Conservation (phyloP, 1,140 invertebrate species). For the Polypedilum vanderplanki region DNA sequence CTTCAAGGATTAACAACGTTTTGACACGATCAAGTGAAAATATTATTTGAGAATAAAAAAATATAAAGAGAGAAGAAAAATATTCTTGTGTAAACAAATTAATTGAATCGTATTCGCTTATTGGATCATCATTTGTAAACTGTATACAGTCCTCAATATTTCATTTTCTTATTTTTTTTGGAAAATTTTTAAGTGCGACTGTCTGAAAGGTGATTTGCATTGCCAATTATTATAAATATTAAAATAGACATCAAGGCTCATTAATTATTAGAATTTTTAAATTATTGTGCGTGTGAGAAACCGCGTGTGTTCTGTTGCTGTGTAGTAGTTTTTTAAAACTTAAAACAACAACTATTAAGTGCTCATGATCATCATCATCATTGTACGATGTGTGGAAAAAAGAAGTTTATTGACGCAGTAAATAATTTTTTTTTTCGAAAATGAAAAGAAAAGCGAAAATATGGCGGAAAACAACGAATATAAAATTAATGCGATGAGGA, state of each 20-base stretch:
- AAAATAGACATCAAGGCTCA: no score
- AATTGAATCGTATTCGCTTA: not conserved
- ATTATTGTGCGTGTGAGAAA: not conserved
- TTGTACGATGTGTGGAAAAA: not conserved
- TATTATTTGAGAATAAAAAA: constrained; percentile 15
- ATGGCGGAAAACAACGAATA: constrained; percentile 17
- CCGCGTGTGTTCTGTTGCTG: no score
- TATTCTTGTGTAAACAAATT: constrained; percentile 13
- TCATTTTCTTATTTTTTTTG: not conserved
- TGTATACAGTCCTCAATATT: constrained; percentile 8
- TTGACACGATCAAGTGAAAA: constrained; percentile 10
- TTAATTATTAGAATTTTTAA: not conserved
- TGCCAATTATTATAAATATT: no score
- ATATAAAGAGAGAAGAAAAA: no score
- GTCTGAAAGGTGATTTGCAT: not conserved
- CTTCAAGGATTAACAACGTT: constrained; percentile 24
- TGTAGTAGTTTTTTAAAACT: no score
- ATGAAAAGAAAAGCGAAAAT: not conserved
- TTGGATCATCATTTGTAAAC: not conserved
- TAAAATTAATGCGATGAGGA: not conserved
- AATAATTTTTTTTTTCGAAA: not conserved
- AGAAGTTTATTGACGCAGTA: constrained; percentile 1
- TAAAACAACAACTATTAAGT: not conserved
- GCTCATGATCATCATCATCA: not conserved
- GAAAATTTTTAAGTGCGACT: not conserved